Percentiles rank a stretch among this genome's conserved stretches.
phyloP scores from a whole-genome alignment of 2,113 vertebrate genomes.

The Passer montanus region DNA sequence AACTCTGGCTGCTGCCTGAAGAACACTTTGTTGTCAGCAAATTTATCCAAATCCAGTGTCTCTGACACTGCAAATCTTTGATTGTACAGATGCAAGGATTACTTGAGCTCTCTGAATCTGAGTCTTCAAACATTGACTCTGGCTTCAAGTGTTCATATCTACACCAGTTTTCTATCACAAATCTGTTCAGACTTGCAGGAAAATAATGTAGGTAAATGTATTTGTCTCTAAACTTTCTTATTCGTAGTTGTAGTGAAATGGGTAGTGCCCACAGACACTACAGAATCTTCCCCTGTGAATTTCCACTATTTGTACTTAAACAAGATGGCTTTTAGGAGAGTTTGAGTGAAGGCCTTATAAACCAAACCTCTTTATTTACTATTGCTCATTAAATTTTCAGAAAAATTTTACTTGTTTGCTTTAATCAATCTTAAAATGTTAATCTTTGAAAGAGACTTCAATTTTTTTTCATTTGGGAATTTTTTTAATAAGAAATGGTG shows the following conservation, averaged over 20 bases:
- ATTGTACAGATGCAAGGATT: not conserved
- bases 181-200: not conserved
- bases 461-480: not conserved
- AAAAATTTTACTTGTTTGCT: not conserved
- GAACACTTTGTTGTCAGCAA: not conserved
- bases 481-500: not conserved
- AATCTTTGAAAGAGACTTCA: not conserved
- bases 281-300: not conserved
- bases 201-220: not conserved
- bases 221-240: not conserved
- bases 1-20: not conserved
- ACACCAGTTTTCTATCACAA: not conserved
- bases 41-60: not conserved
- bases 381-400: not conserved
- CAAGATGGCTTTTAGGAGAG: not conserved
- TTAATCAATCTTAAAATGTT: not conserved
- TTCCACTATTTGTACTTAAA: not conserved
- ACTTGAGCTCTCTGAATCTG: not conserved
- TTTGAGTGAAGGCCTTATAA: not conserved
- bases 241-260: not conserved
- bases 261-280: not conserved
- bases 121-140: not conserved
- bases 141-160: not conserved
- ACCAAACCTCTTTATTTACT: not conserved
- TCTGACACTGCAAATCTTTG: not conserved